Base-by-base conservation (phyloP, 2,113 vertebrate species). In the Thomomys bottae region DNA sequence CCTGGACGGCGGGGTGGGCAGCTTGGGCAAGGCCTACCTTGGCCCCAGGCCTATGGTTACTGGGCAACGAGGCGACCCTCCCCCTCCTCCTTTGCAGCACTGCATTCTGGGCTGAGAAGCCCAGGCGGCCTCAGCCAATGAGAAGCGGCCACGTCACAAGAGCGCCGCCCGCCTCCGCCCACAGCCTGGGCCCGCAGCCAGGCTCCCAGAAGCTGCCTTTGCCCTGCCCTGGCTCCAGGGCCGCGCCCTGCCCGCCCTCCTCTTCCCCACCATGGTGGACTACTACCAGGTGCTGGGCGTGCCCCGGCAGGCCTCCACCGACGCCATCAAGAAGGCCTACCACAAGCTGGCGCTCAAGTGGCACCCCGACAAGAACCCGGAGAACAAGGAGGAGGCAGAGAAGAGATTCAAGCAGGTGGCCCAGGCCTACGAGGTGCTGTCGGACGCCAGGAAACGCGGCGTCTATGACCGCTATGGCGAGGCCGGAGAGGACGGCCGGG, bases 261-360 rank as follows among this genome's bases (percentile, higher is more conserved):
- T 54, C 49, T 4, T 1, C 49, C 49, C 49, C 88, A 96, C 90
- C 97, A 42, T 30, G 34, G 49, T 79, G 49, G 45, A 9, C 57
- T 63, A 34, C 30, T 45, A 21, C 38, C 10, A 72, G 6, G 36
- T 61, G 11, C 54, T 17, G 32, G 38, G 38, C 2, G 38, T 72
- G 54, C 14, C 26, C 20, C 59, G 34, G 38, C 12, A 28, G 7
- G n/a, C 59, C 66, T 54, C 57, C 54, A 18, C 64, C 20, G 11
- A 12, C 18, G 40, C 40, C 6, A 82, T n/a, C 80, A 61, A 67
- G 38, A 82, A 80, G 76, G 67, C 32, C n/a, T 32, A 57, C 54
- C 30, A 6, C 26, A 42, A 68, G 54, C 61, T 14, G 36, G 40
- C 40, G 20, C 20, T 67, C 12, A 45, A 67, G 63, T 83, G 63